These are phyloP conservation scores for Acanthurus lineatus DNA, from an alignment of 2,797 vertebrate genomes.

Conservation along the genomic window DNA sequence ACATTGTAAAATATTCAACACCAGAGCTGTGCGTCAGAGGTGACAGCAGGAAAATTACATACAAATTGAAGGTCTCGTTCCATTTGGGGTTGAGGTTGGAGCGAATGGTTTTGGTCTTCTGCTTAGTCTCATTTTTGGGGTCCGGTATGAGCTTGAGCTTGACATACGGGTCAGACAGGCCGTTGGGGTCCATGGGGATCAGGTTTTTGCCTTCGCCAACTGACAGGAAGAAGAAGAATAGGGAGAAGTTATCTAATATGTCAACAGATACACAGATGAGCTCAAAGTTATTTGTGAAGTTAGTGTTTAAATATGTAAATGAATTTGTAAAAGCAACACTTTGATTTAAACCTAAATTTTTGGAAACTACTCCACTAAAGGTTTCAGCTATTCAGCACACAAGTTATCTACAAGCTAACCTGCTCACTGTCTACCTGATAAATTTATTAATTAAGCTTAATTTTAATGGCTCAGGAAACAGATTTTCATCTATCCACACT, in stretches of 20 bases:
- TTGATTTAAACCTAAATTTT: no score
- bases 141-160: slow-evolving; percentile 99
- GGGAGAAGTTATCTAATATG: not conserved
- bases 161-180: slow-evolving; percentile 96
- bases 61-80: slow-evolving; percentile 96
- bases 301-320: no score
- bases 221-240: slow-evolving; percentile 73
- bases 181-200: slow-evolving; percentile 99
- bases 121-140: slow-evolving; percentile 97
- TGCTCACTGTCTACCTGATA: not conserved
- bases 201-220: slow-evolving; percentile 95
- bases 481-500: not conserved
- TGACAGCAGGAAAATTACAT: slow-evolving; percentile 73
- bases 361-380: no score
- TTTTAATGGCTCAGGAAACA: not conserved
- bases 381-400: no score
- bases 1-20: no score
- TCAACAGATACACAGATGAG: not conserved
- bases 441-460: not conserved
- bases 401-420: no score
- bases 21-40: not conserved
- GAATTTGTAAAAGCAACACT: no score
- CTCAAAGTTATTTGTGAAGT: no score
- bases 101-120: slow-evolving; percentile 98
- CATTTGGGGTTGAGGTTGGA: slow-evolving; percentile 94